Evolutionary conservation across 2,797 vertebrate species (phyloP).

Genomic region (Characodon lateralis): DNA sequence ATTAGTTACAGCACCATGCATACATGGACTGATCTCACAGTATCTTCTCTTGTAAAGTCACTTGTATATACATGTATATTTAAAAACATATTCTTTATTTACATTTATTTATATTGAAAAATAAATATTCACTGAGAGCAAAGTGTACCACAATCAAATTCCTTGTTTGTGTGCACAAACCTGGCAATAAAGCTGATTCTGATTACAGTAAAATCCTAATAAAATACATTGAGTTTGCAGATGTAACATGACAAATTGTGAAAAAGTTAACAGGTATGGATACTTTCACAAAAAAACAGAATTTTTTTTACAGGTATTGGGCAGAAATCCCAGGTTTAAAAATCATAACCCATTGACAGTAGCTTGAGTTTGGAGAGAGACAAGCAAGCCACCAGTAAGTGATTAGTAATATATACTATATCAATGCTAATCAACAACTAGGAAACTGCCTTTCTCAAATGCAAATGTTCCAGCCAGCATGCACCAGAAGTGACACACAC

Average conservation of each 20-base stretch:
- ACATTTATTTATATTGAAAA: no score
- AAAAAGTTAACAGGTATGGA: neutral
- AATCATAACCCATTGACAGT: conserved; percentile 1
- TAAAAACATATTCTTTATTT: no score
- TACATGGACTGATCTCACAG: no score
- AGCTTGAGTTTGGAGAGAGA: conserved; percentile 20
- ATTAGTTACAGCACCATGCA: no score
- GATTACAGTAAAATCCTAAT: no score
- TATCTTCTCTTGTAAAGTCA: no score
- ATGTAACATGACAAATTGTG: neutral
- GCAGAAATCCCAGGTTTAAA: conserved; percentile 24
- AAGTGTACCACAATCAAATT: no score
- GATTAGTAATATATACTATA: conserved; percentile 45
- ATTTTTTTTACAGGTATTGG: neutral
- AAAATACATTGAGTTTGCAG: neutral
- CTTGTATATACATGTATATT: no score
- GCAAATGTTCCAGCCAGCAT: conserved; percentile 49
- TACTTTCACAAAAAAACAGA: neutral
- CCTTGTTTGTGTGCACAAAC: no score
- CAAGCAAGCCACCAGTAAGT: conserved; percentile 25
- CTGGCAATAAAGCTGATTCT: no score
- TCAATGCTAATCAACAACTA: conserved; percentile 33
- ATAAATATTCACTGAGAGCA: no score
- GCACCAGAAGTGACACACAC: conserved; percentile 53
- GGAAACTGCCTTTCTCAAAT: conserved; percentile 28